Evolutionary conservation across 2,113 vertebrate genomes (phyloP).

Genomic region (Nothoprocta perdicaria): DNA sequence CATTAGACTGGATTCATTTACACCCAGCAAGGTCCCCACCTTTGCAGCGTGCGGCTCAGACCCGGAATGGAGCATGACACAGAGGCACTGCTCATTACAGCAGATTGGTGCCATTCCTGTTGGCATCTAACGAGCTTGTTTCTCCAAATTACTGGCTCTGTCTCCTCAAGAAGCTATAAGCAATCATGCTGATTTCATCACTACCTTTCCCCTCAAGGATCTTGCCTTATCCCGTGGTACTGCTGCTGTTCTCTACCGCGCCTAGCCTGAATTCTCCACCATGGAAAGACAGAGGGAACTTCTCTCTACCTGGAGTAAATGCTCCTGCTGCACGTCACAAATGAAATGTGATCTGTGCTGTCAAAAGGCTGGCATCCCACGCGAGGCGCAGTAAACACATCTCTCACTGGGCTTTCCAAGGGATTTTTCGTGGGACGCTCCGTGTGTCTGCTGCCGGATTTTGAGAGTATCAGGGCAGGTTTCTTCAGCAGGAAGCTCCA

Average conservation of each 20-base stretch:
- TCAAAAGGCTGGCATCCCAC: background rate
- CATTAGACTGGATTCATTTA: background rate
- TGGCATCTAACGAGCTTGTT: conserved; percentile 17
- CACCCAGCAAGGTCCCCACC: background rate
- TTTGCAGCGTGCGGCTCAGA: background rate
- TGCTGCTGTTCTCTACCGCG: accelerated
- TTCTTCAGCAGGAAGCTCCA: background rate
- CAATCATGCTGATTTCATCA: conserved; percentile 42
- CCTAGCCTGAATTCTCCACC: background rate
- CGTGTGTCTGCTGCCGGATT: background rate
- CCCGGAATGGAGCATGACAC: background rate
- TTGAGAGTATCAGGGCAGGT: background rate
- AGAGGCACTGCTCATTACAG: background rate
- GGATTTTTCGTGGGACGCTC: background rate
- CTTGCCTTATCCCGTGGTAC: background rate
- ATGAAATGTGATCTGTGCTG: conserved; percentile 37
- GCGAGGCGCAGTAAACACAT: background rate
- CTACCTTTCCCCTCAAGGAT: background rate
- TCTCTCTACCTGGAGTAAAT: background rate
- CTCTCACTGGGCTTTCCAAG: background rate
- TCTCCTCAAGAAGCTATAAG: background rate
- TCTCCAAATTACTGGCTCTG: background rate
- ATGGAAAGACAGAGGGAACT: background rate
- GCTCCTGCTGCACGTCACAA: conserved; percentile 16
- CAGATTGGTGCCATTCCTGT: background rate